Evolutionary conservation across 2,113 vertebrate species (phyloP), one percentile per base, ranked within the genome.

Genomic region (Microtus richardsoni): DNA sequence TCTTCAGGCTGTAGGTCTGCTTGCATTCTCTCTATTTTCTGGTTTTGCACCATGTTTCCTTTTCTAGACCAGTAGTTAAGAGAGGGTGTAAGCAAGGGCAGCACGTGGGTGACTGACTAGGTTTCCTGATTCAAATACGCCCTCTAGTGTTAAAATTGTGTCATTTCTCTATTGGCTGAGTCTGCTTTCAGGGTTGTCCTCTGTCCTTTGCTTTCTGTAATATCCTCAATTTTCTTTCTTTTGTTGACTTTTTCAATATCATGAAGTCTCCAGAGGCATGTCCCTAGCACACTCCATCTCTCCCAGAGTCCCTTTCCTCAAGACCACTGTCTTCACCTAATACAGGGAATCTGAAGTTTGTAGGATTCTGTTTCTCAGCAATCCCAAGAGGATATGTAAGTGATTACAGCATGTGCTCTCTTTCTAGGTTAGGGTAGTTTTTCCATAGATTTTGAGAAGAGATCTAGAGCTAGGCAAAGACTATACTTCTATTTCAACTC

Each of bases 91-190:
- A 70, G 80, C 24, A 33, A 87, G 64, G 26, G 3, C 8, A 2
- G 64, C 26, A 17, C 64, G 1, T 8, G n/a, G 26, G 36, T 22
- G 28, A 44, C 47, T 74, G 28, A 54, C 28, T 14, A n/a, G 78
- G 22, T 90, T 94, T 96, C 79, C 79, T 91, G 58, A 60, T 73
- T 83, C 94, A 79, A 88, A n/a, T 0, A 0, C 30, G 62, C 97
- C 95, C 97, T 95, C 97, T 98, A 49, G 92, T 52, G 97, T 73
- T 74, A 11, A 44, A 0, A 24, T 10, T 2, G 39, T 70, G 75
- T 41, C 24, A 41, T 30, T 60, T 74, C 75, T 52, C 47, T 26
- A 10, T 17, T n/a, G 13, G 11, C 28, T 1, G 5, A 36, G 1
- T 3, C 5, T 10, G 16, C 70, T 71, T 33, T n/a, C 44, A 22